Evolutionary conservation across 2,113 vertebrate genomes (phyloP).

Genomic region (Geococcyx californianus): DNA sequence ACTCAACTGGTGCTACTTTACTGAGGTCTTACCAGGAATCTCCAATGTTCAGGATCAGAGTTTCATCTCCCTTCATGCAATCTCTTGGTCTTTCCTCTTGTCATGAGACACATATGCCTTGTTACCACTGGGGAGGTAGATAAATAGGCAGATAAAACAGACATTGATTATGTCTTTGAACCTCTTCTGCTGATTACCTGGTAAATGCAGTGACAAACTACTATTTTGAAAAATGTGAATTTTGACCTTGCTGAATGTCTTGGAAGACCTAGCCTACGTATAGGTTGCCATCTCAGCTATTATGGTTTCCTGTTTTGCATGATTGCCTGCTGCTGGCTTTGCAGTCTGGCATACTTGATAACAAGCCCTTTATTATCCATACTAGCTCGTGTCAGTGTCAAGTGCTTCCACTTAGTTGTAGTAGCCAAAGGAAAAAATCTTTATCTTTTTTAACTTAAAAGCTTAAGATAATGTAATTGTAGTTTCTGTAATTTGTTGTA

Average conservation of each 20-base stretch:
- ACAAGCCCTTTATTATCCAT: constrained; percentile 18
- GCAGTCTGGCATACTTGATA: constrained; percentile 24
- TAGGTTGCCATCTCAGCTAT: background rate
- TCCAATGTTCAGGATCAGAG: background rate
- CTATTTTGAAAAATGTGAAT: background rate
- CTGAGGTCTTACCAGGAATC: background rate
- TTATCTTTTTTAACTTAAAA: constrained; percentile 29
- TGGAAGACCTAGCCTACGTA: background rate
- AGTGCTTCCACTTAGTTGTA: constrained; percentile 20
- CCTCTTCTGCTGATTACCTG: background rate
- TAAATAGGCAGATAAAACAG: background rate
- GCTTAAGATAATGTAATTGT: background rate
- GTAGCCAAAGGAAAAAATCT: constrained; percentile 15
- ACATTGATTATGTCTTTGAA: background rate
- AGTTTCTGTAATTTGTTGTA: background rate
- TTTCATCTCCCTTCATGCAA: background rate
- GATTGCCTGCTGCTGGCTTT: background rate
- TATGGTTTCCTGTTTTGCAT: constrained; percentile 10
- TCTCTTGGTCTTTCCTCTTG: background rate
- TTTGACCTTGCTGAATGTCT: background rate
- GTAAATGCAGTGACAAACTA: background rate
- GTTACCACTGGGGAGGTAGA: background rate
- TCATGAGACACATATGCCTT: background rate
- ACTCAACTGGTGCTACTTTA: background rate
- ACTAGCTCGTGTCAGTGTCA: constrained; percentile 18